phyloP scores from a whole-genome alignment of 2,113 vertebrate genomes.

The Pampusana beccarii region DNA sequence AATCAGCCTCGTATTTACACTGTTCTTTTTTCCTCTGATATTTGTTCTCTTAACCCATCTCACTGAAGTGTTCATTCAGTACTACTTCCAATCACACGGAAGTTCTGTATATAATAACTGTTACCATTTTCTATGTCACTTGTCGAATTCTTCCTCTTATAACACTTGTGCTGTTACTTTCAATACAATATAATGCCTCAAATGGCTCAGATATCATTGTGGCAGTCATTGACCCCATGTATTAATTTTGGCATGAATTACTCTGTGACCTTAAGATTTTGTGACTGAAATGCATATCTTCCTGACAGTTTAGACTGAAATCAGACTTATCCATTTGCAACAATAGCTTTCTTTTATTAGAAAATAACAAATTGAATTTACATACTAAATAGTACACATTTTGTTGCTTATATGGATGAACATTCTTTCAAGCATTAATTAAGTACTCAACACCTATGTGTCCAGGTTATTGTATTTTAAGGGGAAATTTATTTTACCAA shows the following conservation, averaged over 20 bases:
- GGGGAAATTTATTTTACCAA: neutral
- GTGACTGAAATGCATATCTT: neutral
- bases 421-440: neutral
- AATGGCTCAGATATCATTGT: neutral
- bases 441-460: neutral
- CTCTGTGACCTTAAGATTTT: neutral
- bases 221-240: neutral
- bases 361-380: neutral
- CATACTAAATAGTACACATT: neutral
- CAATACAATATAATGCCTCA: neutral
- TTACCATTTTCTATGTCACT: neutral
- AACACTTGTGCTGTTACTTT: neutral
- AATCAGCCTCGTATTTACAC: neutral
- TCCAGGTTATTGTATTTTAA: neutral
- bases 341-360: neutral
- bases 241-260: neutral
- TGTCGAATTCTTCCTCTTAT: neutral
- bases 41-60: neutral
- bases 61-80: neutral
- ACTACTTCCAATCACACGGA: neutral
- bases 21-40: neutral
- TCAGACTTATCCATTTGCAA: neutral
- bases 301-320: neutral
- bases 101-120: neutral
- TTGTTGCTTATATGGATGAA: neutral